Evolutionary conservation across 1,140 invertebrate genomes (phyloP), one percentile per base, ranked within the genome.

Genomic region (Euwallacea similis): DNA sequence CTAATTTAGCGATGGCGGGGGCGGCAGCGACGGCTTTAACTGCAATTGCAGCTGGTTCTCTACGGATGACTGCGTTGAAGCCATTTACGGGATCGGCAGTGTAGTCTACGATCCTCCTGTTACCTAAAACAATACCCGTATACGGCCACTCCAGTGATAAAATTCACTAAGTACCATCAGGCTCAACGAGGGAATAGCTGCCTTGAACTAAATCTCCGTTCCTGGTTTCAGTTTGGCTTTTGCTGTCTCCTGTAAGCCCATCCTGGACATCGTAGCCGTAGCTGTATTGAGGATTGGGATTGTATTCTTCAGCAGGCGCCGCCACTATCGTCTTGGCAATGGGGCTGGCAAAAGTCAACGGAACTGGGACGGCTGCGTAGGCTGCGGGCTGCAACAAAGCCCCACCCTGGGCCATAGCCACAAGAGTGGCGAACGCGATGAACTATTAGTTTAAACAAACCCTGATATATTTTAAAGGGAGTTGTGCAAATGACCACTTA

Each of bases 261-360:
- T 33, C 21, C 86, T 86, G 82, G 42, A 88, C 82, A 62, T 86
- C 83, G 76, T 87, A 87, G 33, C 84, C 84, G 77, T 83, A 87
- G 60, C 80, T 82, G 76, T 86, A 86, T 77, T 85, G 84, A 13
- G 85, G 85, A 69, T 84, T 81, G 6, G 83, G 81, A 74, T 87
- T 84, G 71, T 85, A 86, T 21, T 87, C 86, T 33, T 86, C 86
- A 0, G 56, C 21, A 82, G 81, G 0, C 7, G 67, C 46, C 41
- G 56, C 62, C 42, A 72, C 68, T 33, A 68, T 67, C 6, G 60
- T 44, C 64, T 75, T 75, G 11, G 73, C 70, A 15, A 75, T 42
- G 86, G 6, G 87, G 84, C 72, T 88, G 21, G 4, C 21, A 81
- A 15, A 88, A 42, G 56, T 54, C 10, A 69, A n/a, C 76, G 84